Evolutionary conservation across 2,888 invertebrate genomes (phyloP).

Genomic region (Physocephala rufipes): DNA sequence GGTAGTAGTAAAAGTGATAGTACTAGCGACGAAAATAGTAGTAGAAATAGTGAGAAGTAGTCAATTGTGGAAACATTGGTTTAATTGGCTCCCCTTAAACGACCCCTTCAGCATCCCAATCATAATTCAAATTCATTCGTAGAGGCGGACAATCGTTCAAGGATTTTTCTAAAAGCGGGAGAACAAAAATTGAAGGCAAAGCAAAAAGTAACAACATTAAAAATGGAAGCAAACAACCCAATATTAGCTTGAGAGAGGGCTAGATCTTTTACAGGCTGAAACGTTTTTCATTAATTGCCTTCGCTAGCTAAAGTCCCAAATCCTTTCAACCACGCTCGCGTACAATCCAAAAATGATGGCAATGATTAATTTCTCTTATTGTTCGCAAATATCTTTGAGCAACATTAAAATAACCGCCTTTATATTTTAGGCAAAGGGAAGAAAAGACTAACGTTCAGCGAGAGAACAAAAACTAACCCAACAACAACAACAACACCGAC

Average conservation of each 20-base stretch:
- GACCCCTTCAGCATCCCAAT: too few species aligned
- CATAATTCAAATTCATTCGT: too few species aligned
- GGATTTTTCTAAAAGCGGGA: too few species aligned
- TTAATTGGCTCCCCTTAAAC: too few species aligned
- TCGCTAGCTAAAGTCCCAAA: not conserved
- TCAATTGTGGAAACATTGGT: too few species aligned
- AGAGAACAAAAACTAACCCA: not conserved
- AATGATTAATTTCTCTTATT: slow-evolving; percentile 32
- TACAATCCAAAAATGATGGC: slow-evolving; percentile 5
- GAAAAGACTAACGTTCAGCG: slow-evolving; percentile 15
- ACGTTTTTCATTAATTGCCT: slow-evolving; percentile 22
- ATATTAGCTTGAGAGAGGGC: not conserved
- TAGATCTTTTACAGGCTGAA: not conserved
- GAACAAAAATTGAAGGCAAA: too few species aligned
- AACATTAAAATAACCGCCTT: slow-evolving; percentile 18
- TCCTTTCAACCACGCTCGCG: not conserved
- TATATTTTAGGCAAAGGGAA: slow-evolving; percentile 7
- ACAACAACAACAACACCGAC: not conserved
- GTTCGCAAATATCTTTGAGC: slow-evolving; percentile 28
- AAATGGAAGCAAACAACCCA: not conserved
- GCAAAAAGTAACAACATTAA: not conserved
- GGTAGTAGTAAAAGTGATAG: too few species aligned
- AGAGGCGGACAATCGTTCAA: too few species aligned
- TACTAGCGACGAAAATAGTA: too few species aligned
- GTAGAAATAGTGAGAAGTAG: too few species aligned